These are phyloP conservation scores for Napeogenes inachia DNA, from an alignment of 2,888 invertebrate genomes.

Conservation along the genomic window DNA sequence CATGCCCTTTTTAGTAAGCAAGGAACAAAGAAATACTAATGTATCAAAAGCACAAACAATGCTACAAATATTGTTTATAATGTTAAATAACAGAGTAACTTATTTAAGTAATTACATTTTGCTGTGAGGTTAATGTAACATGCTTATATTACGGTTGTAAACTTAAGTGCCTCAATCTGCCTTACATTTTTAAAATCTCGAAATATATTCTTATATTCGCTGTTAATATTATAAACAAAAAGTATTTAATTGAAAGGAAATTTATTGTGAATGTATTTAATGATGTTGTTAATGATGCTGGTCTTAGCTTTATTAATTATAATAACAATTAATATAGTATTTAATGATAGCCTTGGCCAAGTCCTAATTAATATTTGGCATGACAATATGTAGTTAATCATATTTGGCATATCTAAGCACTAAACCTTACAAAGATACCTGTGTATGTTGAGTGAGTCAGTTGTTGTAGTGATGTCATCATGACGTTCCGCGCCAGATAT, in stretches of 20 bases:
- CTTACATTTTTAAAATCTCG: constrained; percentile 48
- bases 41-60: constrained; percentile 68
- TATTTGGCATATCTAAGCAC: constrained; percentile 16
- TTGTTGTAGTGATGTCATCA: constrained; percentile 20
- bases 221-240: constrained; percentile 34
- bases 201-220: constrained; percentile 36
- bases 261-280: constrained; percentile 38
- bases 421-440: constrained; percentile 20
- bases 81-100: constrained; percentile 43
- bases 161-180: constrained; percentile 66
- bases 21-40: constrained; percentile 51
- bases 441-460: constrained; percentile 25
- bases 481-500: constrained; percentile 10
- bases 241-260: constrained; percentile 36
- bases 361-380: constrained; percentile 23
- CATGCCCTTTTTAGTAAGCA: constrained; percentile 40
- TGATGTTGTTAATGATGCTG: constrained; percentile 45
- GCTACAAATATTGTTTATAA: constrained; percentile 60
- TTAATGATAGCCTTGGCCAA: constrained; percentile 33
- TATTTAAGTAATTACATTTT: constrained; percentile 48
- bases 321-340: constrained; percentile 39
- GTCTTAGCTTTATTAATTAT: constrained; percentile 61
- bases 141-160: constrained; percentile 28
- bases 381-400: constrained; percentile 24
- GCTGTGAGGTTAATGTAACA: constrained; percentile 46